Conservation (phyloP, 2,888 invertebrate species). For the Tipula helvola region DNA sequence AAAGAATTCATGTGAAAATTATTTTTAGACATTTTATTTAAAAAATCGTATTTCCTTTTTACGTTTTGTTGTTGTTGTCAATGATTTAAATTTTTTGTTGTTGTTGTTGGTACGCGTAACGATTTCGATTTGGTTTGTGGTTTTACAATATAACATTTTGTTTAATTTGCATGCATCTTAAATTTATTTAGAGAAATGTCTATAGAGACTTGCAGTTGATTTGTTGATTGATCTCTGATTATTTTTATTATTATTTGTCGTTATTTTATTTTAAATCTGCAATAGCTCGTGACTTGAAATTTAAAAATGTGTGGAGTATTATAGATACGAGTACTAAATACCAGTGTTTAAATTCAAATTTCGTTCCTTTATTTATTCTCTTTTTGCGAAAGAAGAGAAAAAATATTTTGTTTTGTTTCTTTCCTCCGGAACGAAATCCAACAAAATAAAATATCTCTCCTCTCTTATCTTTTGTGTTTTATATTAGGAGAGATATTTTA, state of each 20-base stretch:
- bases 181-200: neutral
- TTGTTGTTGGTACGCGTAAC: neutral
- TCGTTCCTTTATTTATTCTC: no score
- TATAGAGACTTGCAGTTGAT: neutral
- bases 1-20: neutral
- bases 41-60: neutral
- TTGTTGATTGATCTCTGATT: neutral
- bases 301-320: neutral
- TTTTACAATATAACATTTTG: neutral
- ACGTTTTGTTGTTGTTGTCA: neutral
- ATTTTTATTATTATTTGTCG: neutral
- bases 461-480: no score
- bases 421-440: no score
- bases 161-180: neutral
- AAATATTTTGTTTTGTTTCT: no score
- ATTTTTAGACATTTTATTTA: neutral
- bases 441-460: no score
- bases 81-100: neutral
- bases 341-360: no score
- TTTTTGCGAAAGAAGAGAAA: no score
- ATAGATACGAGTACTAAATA: neutral
- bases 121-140: neutral
- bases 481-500: no score
- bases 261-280: neutral
- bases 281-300: neutral